phyloP scores from a whole-genome alignment of 23 tunicate species.

The Styela plicata region DNA sequence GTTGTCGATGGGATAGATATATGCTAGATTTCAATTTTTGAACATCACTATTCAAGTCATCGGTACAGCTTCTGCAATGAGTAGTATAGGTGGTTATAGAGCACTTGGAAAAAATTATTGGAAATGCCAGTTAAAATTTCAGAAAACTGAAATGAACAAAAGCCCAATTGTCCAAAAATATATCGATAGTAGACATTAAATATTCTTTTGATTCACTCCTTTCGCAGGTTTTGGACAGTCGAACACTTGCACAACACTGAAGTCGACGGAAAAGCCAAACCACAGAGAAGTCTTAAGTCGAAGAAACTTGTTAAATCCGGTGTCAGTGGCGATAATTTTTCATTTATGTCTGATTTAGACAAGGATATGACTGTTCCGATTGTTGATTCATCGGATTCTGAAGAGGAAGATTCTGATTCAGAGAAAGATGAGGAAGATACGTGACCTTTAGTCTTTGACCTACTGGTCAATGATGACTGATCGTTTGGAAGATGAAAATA shows the following conservation, averaged over 20 bases:
- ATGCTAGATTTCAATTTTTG: too few relatives aligned
- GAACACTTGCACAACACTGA: constrained; percentile 45
- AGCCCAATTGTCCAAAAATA: too few relatives aligned
- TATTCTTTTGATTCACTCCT: too few relatives aligned
- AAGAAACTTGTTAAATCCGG: constrained; percentile 57
- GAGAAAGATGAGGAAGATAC: constrained; percentile 13
- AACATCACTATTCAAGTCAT: too few relatives aligned
- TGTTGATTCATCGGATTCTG: constrained; percentile 28
- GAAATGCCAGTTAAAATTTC: too few relatives aligned
- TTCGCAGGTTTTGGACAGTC: constrained; percentile 74
- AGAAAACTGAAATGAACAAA: too few relatives aligned
- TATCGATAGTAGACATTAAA: too few relatives aligned
- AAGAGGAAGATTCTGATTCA: constrained; percentile 22
- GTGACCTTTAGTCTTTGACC: not conserved
- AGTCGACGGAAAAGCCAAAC: constrained; percentile 44
- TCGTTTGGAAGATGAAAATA: too few relatives aligned
- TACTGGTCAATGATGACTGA: not conserved
- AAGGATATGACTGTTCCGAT: constrained; percentile 63
- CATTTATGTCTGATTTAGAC: constrained; percentile 59
- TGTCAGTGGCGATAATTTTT: constrained; percentile 30
- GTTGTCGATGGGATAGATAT: too few relatives aligned
- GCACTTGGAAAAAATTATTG: too few relatives aligned
- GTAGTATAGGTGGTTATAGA: too few relatives aligned
- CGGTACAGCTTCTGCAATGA: too few relatives aligned
- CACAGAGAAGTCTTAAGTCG: constrained; percentile 21